These are phyloP conservation scores for Anarhynchus alexandrinus DNA, from an alignment of 2,113 vertebrate genomes.

Conservation along the genomic window DNA sequence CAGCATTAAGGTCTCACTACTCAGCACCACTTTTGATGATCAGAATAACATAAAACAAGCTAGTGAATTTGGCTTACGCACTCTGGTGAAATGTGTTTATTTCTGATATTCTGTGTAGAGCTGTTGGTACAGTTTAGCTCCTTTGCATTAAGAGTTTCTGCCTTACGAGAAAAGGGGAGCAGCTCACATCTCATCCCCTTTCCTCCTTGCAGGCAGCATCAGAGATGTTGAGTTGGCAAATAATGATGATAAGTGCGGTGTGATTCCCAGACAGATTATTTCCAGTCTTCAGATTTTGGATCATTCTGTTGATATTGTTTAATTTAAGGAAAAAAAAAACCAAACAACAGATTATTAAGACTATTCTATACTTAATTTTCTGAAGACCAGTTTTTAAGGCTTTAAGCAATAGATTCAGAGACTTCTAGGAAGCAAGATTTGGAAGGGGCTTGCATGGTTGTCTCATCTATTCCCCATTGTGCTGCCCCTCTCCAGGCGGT, in stretches of 20 bases:
- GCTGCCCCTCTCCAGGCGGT: rapidly evolving
- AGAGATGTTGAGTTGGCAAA: neutral
- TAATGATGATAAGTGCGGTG: rapidly evolving
- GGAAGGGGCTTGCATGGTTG: neutral
- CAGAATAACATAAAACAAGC: neutral
- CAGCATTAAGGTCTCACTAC: neutral
- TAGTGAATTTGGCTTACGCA: neutral
- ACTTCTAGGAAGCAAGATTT: neutral
- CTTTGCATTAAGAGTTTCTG: neutral
- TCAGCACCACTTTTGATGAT: neutral
- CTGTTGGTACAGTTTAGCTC: neutral
- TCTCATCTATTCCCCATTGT: neutral
- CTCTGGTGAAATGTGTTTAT: neutral
- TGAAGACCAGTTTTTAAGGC: neutral
- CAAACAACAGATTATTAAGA: neutral
- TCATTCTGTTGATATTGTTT: neutral
- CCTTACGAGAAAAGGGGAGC: neutral
- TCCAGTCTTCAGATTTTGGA: neutral
- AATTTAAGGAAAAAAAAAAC: neutral
- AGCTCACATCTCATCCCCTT: neutral
- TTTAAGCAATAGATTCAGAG: neutral
- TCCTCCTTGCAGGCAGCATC: neutral
- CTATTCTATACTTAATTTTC: neutral
- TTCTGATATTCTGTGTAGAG: neutral
- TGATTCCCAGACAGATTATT: neutral